phyloP scores from a whole-genome alignment of 1,140 invertebrate species.

The Tribolium castaneum region DNA sequence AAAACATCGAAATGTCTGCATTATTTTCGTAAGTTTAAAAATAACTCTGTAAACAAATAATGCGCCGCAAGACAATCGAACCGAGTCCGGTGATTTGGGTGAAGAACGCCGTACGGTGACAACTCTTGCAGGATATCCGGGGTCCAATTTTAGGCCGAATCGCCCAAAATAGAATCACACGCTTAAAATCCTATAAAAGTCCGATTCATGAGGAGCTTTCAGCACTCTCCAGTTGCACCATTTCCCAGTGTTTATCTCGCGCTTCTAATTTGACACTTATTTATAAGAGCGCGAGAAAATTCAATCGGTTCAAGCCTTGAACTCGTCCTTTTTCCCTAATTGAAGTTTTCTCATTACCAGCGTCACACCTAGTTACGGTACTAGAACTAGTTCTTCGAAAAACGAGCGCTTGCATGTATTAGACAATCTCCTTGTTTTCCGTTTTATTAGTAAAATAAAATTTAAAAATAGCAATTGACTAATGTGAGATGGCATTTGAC shows the following conservation, averaged over 20 bases:
- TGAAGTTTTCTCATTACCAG: not conserved
- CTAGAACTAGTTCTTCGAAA: conserved; percentile 18
- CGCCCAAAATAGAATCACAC: not conserved
- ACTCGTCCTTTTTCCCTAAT: not conserved
- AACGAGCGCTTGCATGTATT: not conserved
- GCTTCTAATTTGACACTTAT: not conserved
- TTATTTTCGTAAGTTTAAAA: too few species aligned
- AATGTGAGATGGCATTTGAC: conserved; percentile 38
- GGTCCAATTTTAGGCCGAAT: not conserved
- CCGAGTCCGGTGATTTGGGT: too few species aligned
- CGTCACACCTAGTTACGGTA: conserved; percentile 2
- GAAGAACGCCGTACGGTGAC: not conserved
- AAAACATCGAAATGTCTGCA: too few species aligned
- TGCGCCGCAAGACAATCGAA: too few species aligned
- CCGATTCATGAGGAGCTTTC: not conserved
- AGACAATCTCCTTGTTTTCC: not conserved
- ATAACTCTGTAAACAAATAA: too few species aligned
- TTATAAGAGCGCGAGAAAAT: not conserved
- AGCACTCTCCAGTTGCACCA: not conserved
- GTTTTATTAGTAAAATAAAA: not conserved
- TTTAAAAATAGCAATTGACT: conserved; percentile 40
- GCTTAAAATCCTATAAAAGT: not conserved
- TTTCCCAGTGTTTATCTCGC: not conserved
- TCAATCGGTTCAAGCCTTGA: not conserved
- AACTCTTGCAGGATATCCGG: not conserved